phyloP scores from a whole-genome alignment of 2,797 vertebrate genomes.

The Rhinatrema bivittatum region DNA sequence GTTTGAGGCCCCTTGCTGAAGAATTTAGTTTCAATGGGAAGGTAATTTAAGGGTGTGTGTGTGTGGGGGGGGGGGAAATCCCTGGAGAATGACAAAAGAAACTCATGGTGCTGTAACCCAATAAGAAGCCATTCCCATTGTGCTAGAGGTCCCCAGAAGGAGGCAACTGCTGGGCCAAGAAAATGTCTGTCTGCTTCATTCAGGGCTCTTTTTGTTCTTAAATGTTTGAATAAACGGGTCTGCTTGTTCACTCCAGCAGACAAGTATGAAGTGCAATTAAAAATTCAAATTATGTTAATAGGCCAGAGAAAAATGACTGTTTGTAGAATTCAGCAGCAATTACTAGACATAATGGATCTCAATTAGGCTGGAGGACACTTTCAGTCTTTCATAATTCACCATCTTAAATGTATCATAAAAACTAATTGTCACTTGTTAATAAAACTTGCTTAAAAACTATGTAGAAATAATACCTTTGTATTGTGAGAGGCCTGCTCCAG shows the following conservation, averaged over 20 bases:
- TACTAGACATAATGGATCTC: slow-evolving; percentile 93
- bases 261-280: slow-evolving; percentile 78
- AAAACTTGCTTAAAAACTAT: slow-evolving; percentile 48
- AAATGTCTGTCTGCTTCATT: slow-evolving; percentile 34
- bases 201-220: slow-evolving; percentile 39
- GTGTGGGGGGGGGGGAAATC: no score
- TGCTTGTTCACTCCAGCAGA: slow-evolving; percentile 62
- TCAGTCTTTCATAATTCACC: slow-evolving; percentile 58
- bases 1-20: no score
- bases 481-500: no score
- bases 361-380: slow-evolving; percentile 94
- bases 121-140: no score
- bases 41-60: no score
- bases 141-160: no score
- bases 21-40: no score
- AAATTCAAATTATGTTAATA: slow-evolving; percentile 96
- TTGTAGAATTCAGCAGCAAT: slow-evolving; percentile 93
- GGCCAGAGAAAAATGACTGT: slow-evolving; percentile 84
- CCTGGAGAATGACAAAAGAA: no score
- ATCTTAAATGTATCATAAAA: slow-evolving; percentile 60
- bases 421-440: slow-evolving; percentile 52
- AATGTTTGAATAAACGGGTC: slow-evolving; percentile 47
- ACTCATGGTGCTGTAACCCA: no score
- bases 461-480: slow-evolving; percentile 17
- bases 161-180: no score